Conservation (phyloP, 2,113 vertebrate species). For the Oncorhynchus tshawytscha region DNA sequence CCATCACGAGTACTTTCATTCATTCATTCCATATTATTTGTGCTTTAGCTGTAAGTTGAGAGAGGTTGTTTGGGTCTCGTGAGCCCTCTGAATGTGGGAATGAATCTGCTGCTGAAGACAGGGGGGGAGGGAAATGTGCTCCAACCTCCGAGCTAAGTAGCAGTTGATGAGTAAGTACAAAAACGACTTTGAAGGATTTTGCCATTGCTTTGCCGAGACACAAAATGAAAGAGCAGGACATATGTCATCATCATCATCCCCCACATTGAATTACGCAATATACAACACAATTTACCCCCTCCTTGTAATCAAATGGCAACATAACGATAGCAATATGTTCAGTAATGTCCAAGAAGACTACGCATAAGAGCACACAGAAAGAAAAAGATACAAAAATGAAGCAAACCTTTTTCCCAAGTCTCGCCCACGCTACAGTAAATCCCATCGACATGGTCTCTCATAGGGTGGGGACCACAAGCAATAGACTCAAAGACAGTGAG, state of each 20-base stretch:
- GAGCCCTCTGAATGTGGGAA: slow-evolving; percentile 13
- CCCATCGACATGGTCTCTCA: background rate
- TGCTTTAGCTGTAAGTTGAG: background rate
- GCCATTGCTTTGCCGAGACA: slow-evolving; percentile 28
- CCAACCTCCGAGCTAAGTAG: slow-evolving; percentile 23
- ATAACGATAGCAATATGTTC: slow-evolving; percentile 70
- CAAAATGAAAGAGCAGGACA: slow-evolving; percentile 48
- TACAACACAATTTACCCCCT: slow-evolving; percentile 39
- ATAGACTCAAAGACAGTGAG: slow-evolving; percentile 42
- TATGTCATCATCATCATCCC: slow-evolving; percentile 41
- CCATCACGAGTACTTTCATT: slow-evolving; percentile 20
- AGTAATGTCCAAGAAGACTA: slow-evolving; percentile 58
- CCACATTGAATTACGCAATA: slow-evolving; percentile 56
- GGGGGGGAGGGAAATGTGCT: background rate
- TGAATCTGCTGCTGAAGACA: slow-evolving; percentile 19
- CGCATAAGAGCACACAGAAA: slow-evolving; percentile 42
- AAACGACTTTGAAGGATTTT: slow-evolving; percentile 43
- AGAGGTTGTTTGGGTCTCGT: slow-evolving; percentile 16
- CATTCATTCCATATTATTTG: background rate
- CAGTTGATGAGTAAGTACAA: slow-evolving; percentile 28
- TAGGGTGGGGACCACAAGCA: slow-evolving; percentile 15
- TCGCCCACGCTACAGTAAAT: background rate
- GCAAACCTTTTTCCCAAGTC: slow-evolving; percentile 30
- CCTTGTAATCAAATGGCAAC: slow-evolving; percentile 50
- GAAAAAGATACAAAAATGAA: slow-evolving; percentile 30